Evolutionary conservation across 2,113 vertebrate species (phyloP), one percentile per base, ranked within the genome.

Genomic region (Channa argus): DNA sequence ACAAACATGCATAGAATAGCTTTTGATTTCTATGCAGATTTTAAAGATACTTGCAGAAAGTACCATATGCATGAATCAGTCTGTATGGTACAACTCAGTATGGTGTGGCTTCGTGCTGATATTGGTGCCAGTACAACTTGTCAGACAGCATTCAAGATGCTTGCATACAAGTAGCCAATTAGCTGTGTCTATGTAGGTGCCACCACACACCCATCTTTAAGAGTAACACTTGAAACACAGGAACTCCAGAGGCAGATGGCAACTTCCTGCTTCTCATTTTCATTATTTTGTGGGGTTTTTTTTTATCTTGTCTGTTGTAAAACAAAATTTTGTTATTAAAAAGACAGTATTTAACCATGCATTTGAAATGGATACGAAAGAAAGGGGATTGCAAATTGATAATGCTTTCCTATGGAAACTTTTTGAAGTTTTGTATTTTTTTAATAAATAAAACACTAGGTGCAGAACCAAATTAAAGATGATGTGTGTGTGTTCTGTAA

Each of bases 321-420:
- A 73, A 71, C 15, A 24, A 92, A 92, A 90, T 8, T 71, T 88
- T 75, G 83, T 75, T 91, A 76, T 88, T 89, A 83, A 86, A 44
- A 43, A 51, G 68, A 36, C 68, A 12, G 44, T 77, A 72, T 77
- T 72, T 79, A 84, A 79, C 60, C 13, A 84, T 83, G 71, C 76
- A 62, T 93, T 88, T 89, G 80, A 93, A 92, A 85, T 89, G 88
- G 93, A 92, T 87, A 78, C 87, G 89, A 95, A 95, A 94, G 92
- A 95, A 94, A 95, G 88, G 93, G 96, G 95, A 97, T 96, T 96
- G 96, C 96, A 94, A 93, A 92, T 91, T 95, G 92, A 93, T 94
- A 62, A 90, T 93, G 95, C 96, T 96, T 99, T 99, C 97, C 97
- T 97, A 97, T 98, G 97, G 97, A 98, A 98, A 97, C 95, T 92